Conservation (phyloP, 2,888 invertebrate species). For the Matsumyia berberina region DNA sequence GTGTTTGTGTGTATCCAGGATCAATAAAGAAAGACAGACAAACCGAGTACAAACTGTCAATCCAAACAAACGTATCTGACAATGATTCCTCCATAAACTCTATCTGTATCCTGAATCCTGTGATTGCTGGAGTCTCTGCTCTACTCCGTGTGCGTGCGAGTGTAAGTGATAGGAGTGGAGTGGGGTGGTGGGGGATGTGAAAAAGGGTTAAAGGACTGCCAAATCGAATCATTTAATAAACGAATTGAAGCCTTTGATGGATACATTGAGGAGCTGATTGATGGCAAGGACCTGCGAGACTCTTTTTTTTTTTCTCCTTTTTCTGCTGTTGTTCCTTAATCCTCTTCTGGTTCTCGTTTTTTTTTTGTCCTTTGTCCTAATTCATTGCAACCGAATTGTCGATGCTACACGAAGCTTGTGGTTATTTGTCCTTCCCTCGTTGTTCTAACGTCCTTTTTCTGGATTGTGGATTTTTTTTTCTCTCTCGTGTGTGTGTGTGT, state of each 20-base stretch:
- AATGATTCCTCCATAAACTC: conserved; percentile 41
- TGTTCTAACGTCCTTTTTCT: conserved; percentile 14
- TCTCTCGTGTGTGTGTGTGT: conserved; percentile 20
- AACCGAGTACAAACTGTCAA: conserved; percentile 57
- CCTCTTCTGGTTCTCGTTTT: conserved; percentile 32
- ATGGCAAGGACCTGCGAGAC: conserved; percentile 53
- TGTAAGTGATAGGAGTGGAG: background rate
- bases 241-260: conserved; percentile 73
- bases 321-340: conserved; percentile 34
- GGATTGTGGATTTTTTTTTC: conserved; percentile 5
- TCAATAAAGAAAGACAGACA: conserved; percentile 59
- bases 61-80: conserved; percentile 46
- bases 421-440: conserved; percentile 28
- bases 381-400: conserved; percentile 64
- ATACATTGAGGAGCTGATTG: conserved; percentile 69
- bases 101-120: conserved; percentile 27
- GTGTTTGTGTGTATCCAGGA: conserved; percentile 5
- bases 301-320: background rate
- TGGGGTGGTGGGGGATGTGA: background rate
- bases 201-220: conserved; percentile 57
- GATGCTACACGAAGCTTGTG: conserved; percentile 60
- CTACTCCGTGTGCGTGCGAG: background rate
- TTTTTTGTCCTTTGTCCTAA: conserved; percentile 43
- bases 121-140: background rate
- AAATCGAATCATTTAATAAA: conserved; percentile 75